These are phyloP conservation scores for Lasiurus cinereus DNA, from an alignment of 2,113 vertebrate species.

Conservation along the genomic window DNA sequence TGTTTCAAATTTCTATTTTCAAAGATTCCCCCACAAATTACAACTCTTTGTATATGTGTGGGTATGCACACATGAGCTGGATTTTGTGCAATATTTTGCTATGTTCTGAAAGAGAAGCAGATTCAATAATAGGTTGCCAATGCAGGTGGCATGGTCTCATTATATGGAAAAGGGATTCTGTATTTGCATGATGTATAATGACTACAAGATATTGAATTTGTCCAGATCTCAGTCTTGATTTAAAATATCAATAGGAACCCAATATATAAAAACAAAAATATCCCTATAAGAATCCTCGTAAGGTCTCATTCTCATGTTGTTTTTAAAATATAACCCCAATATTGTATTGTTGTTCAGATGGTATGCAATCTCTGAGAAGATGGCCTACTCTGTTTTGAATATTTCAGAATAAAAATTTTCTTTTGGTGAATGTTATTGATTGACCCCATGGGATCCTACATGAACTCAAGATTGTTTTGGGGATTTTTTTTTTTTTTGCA, in stretches of 20 bases:
- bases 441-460: background rate
- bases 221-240: background rate
- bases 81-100: background rate
- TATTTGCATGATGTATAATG: background rate
- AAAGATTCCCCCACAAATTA: background rate
- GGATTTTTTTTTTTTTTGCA: background rate
- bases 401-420: background rate
- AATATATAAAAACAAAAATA: background rate
- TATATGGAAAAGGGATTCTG: background rate
- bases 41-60: background rate
- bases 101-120: background rate
- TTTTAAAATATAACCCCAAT: background rate
- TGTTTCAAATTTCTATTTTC: background rate
- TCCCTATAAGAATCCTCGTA: background rate
- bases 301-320: background rate
- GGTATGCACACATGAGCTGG: rapidly evolving
- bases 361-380: background rate
- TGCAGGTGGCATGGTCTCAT: background rate
- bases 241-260: constrained; percentile 1
- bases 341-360: background rate
- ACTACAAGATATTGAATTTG: background rate
- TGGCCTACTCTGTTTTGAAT: background rate
- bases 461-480: constrained; percentile 29
- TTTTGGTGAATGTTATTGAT: background rate
- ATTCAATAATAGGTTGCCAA: background rate